Evolutionary conservation across 2,113 vertebrate species (phyloP).

Genomic region (Muscicapa adusta): DNA sequence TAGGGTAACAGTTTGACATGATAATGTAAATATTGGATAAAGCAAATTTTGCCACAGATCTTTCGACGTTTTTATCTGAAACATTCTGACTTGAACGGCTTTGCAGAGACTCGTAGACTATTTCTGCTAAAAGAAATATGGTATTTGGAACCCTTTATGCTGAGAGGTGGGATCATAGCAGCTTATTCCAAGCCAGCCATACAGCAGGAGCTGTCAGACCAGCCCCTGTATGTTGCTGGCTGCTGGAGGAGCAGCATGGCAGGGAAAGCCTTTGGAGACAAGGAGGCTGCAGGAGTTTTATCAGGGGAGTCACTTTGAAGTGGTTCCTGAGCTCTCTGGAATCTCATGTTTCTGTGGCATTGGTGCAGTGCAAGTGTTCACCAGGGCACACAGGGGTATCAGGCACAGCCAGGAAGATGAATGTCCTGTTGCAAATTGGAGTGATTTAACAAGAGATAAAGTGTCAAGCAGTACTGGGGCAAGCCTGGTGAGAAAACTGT

Average conservation of each 20-base stretch:
- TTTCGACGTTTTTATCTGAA: not conserved
- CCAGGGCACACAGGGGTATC: not conserved
- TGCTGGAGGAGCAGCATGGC: not conserved
- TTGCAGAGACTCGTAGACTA: not conserved
- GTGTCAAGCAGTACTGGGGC: not conserved
- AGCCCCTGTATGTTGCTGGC: not conserved
- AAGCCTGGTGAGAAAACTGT: not conserved
- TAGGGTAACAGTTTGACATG: not conserved
- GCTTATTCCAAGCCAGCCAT: not conserved
- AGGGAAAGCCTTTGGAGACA: not conserved
- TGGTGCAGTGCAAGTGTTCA: not conserved
- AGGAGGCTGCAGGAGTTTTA: not conserved
- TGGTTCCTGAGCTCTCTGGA: not conserved
- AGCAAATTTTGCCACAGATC: not conserved
- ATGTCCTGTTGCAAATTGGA: not conserved
- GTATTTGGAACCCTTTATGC: not conserved
- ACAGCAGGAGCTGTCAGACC: not conserved
- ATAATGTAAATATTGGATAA: not conserved
- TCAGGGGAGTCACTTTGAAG: not conserved
- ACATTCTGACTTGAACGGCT: not conserved
- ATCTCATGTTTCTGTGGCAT: not conserved
- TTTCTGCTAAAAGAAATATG: not conserved
- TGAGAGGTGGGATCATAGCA: not conserved
- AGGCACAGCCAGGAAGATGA: not conserved
- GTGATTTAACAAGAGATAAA: conserved; percentile 1